Base-by-base conservation (phyloP, 2,888 invertebrate genomes). In the Marasmarcha lunaedactyla region DNA sequence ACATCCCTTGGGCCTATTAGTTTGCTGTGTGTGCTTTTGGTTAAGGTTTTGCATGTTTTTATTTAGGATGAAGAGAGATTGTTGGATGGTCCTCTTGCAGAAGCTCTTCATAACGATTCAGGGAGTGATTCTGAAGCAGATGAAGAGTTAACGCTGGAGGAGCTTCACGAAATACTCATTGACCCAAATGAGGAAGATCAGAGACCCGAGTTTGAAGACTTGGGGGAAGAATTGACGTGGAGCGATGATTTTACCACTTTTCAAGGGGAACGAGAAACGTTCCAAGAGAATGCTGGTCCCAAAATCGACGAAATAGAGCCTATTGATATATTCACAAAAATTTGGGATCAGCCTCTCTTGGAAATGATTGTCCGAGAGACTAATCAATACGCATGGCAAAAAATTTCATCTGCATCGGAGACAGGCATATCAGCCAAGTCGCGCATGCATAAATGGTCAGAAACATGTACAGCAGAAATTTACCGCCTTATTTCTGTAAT, bases 311-410 rank as follows among this genome's bases (percentile, higher is more conserved):
- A 4, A 14, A 6, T 5, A 14, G 25, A 20, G 14, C 42, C 42
- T 11, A 20, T 37, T n/a, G 27, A 40, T 9, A 30, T 42, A 13
- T 42, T 42, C 27, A 30, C 10, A 13, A 6, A 14, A 11, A 36
- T 43, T 11, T 43, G 42, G 42, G 38, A 43, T 14, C 15, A 14
- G 13, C 4, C 13, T 14, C 10, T 42, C 11, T 26, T 43, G 40
- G 40, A 37, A 33, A 43, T 30, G 11, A 43, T 43, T 25, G 37
- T 25, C 5, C 9, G 13, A 6, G 26, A 43, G 27, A 40, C 42
- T 3, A 43, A 43, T 11, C 1, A 25, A 1, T 43, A 43, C 10
- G 42, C 42, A 5, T 43, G 42, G 42, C 35, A 40, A 11, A 35
- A n/a, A 10, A 43, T 43, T 13, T 34, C 30, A 4, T n/a, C 20